Evolutionary conservation across 2,113 vertebrate genomes (phyloP).

Genomic region (Crotalus tigris): DNA sequence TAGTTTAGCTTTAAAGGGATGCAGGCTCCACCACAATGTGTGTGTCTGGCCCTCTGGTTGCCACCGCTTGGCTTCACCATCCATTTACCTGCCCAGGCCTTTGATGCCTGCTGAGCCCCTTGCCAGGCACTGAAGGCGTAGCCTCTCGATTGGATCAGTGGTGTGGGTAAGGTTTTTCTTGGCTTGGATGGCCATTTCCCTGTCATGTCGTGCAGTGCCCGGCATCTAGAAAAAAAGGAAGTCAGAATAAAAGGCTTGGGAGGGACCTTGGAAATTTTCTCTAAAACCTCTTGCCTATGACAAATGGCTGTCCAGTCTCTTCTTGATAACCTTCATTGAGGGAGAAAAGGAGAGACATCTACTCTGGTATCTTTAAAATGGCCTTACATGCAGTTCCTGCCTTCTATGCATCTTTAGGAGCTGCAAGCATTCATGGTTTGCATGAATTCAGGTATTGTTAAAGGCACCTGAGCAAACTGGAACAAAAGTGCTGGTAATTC

Average conservation of each 20-base stretch:
- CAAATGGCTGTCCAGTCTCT: background rate
- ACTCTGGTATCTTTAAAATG: background rate
- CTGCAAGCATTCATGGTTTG: background rate
- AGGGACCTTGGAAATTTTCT: background rate
- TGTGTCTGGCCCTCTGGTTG: background rate
- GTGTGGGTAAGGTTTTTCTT: conserved; percentile 69
- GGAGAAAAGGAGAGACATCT: background rate
- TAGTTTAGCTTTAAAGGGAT: background rate
- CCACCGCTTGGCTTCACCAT: background rate
- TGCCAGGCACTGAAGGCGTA: conserved; percentile 84
- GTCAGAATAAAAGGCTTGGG: background rate
- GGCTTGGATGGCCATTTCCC: conserved; percentile 81
- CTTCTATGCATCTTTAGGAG: background rate
- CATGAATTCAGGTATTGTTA: background rate
- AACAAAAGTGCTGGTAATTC: background rate
- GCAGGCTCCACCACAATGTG: background rate
- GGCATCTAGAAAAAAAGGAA: conserved; percentile 72
- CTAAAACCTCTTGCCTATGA: background rate
- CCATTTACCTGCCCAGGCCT: conserved; percentile 82
- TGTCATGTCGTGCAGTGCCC: conserved; percentile 85
- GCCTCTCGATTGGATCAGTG: conserved; percentile 79
- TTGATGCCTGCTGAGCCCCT: conserved; percentile 91
- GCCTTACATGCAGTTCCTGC: background rate
- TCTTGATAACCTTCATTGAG: background rate
- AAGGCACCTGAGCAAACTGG: background rate